Evolutionary conservation across 2,888 invertebrate genomes (phyloP).

Genomic region (Eupithecia subumbrata): DNA sequence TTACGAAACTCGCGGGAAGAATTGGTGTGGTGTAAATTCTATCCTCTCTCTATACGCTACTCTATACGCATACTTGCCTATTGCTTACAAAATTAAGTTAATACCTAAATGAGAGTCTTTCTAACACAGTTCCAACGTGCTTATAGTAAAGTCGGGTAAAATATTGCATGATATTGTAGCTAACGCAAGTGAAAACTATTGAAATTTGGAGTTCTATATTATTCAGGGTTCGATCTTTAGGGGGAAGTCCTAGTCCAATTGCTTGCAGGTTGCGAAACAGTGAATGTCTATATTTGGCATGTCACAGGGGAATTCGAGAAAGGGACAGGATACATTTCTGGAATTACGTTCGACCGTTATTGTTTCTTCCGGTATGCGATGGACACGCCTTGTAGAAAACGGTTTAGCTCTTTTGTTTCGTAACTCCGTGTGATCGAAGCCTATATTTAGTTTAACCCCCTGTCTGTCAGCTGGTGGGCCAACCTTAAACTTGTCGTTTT

Average conservation of each 20-base stretch:
- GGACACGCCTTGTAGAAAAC: conserved; percentile 30
- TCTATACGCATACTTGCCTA: neutral
- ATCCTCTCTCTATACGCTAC: too few relatives aligned
- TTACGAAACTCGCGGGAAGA: too few relatives aligned
- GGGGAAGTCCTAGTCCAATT: neutral
- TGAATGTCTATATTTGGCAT: conserved; percentile 20
- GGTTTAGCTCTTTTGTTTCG: conserved; percentile 35
- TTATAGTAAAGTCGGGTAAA: neutral
- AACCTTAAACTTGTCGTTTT: conserved; percentile 59
- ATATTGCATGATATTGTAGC: neutral
- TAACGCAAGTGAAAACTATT: neutral
- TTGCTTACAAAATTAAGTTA: neutral
- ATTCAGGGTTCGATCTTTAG: neutral
- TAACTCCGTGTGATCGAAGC: neutral
- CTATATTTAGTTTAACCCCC: neutral
- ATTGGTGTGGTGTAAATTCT: too few relatives aligned
- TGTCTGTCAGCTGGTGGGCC: conserved; percentile 54
- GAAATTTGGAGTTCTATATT: conserved; percentile 2
- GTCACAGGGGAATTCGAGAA: conserved; percentile 38
- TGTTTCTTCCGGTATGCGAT: conserved; percentile 44
- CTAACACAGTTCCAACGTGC: neutral
- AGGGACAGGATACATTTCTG: conserved; percentile 33
- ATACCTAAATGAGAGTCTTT: neutral
- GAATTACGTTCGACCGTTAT: conserved; percentile 40
- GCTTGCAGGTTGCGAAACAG: neutral